Evolutionary conservation across 2,888 invertebrate species (phyloP), one percentile per base, ranked within the genome.

Genomic region (Periphyllus acericola): DNA sequence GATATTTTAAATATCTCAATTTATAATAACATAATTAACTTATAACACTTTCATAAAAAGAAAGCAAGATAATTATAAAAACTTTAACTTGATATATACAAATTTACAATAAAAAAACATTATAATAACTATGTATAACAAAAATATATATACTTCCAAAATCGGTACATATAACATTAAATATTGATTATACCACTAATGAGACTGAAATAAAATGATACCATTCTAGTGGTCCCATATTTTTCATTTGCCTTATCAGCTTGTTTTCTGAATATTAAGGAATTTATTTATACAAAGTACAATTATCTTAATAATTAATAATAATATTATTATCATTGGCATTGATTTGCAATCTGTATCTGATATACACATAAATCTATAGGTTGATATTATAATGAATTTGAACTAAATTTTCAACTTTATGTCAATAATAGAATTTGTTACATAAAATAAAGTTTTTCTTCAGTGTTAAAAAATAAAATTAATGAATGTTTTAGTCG

Each of bases 201-300:
- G 36, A 68, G 55, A 86, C 36, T 79, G 3, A 79, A 86, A 74
- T 86, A 60, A 72, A 40, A 60, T 36, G 52, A 34, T 74, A 29
- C 29, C 5, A 32, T 29, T 5, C 3, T 32, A 29, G n/a, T 72
- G 19, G 19, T 72, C 17, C 8, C 8, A 52, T 34, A 34, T 34
- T 34, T 72, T 34, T 72, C 32, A 36, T 55, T 6, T 2, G 2
- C n/a, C 36, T 83, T 55, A 83, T 74, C 83, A 75, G 29, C 14
- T 60, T 8, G 32, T 71, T 34, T 46, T 80, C n/a, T 32, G 21
- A 79, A 60, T 34, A 11, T 55, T 25, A 32, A 60, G 14, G 19
- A 52, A 72, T 52, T 71, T 46, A 81, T 72, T 82, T 55, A 72
- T 68, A 68, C 29, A 68, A 68, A 68, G 29, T 29, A 68, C 6